These are phyloP conservation scores for Formica exsecta DNA, from an alignment of 1,140 invertebrate genomes.

Conservation along the genomic window DNA sequence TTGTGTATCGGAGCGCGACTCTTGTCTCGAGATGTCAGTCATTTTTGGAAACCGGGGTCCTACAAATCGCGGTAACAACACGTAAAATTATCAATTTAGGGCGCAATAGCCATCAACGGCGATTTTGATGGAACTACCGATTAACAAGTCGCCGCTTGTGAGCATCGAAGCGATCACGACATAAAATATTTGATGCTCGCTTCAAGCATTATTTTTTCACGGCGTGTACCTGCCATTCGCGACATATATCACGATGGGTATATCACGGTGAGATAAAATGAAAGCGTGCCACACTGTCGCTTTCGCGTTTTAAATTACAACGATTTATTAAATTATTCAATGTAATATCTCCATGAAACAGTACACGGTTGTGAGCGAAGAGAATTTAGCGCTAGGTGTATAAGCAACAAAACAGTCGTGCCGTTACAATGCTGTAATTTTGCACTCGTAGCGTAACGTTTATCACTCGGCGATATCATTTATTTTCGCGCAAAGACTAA, in stretches of 20 bases:
- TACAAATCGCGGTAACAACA: slow-evolving; percentile 47
- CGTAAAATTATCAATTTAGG: slow-evolving; percentile 59
- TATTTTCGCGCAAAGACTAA: slow-evolving; percentile 1
- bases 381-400: slow-evolving; percentile 51
- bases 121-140: slow-evolving; percentile 33
- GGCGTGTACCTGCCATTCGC: background rate
- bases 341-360: slow-evolving; percentile 33
- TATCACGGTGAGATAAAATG: slow-evolving; percentile 29
- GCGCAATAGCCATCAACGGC: slow-evolving; percentile 13
- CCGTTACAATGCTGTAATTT: slow-evolving; percentile 30
- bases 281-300: slow-evolving; percentile 42
- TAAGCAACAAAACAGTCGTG: slow-evolving; percentile 16
- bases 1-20: background rate
- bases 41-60: background rate
- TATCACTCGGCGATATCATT: slow-evolving; percentile 14
- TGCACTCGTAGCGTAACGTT: slow-evolving; percentile 29
- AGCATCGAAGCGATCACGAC: slow-evolving; percentile 41
- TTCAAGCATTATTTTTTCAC: slow-evolving; percentile 51
- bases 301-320: slow-evolving; percentile 54
- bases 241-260: background rate
- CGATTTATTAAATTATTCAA: slow-evolving; percentile 62
- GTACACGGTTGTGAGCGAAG: slow-evolving; percentile 4
- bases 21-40: slow-evolving; percentile 9
- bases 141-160: slow-evolving; percentile 43
- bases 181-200: slow-evolving; percentile 44